Base-by-base conservation (phyloP, 2,113 vertebrate genomes). In the Pelobates fuscus region DNA sequence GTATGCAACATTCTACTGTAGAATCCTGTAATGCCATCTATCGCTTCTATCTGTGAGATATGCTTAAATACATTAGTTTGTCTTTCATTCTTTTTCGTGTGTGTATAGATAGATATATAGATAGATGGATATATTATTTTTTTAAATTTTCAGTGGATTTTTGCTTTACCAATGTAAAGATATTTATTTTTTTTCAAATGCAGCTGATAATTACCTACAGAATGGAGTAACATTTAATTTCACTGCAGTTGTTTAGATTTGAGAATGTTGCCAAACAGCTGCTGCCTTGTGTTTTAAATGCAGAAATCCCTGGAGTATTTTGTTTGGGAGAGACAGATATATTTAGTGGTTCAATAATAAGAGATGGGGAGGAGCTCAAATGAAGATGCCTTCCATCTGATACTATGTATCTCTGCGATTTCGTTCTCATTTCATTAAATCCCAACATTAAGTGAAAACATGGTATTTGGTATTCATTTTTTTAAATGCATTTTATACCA, bases 251-350 rank as follows among this genome's bases (percentile, higher is more conserved):
- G 80, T 84, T 78, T 77, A 84, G 75, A 82, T 25, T 81, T 82
- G 78, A 80, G 81, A 84, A 80, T 85, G 82, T 87, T 88, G 87
- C 82, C 86, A 87, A 86, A 87, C 87, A 88, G 86, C 87, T 89
- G 86, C 86, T 83, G 82, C 84, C 86, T 88, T 89, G 85, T 88
- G 82, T 77, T 83, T 83, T 78, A 80, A 79, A 81, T 77, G 84
- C 81, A 66, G 72, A 85, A 79, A 81, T 88, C 87, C 81, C 82
- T 46, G 77, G 83, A 83, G 85, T 80, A 17, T 20, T 44, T 23
- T 60, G 25, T 68, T 61, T 23, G 8, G 58, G 64, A 59, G 49
- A 59, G 54, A 49, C 55, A 60, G 55, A 68, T 76, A 67, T 44
- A 76, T 76, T 67, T 46, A 54, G 52, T 59, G 63, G 54, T 10